A percentile compares a stretch with the other conserved stretches of the same genome.
These are phyloP conservation scores for Zaprionus obscuricornis DNA, from an alignment of 2,888 invertebrate species.

Conservation along the genomic window DNA sequence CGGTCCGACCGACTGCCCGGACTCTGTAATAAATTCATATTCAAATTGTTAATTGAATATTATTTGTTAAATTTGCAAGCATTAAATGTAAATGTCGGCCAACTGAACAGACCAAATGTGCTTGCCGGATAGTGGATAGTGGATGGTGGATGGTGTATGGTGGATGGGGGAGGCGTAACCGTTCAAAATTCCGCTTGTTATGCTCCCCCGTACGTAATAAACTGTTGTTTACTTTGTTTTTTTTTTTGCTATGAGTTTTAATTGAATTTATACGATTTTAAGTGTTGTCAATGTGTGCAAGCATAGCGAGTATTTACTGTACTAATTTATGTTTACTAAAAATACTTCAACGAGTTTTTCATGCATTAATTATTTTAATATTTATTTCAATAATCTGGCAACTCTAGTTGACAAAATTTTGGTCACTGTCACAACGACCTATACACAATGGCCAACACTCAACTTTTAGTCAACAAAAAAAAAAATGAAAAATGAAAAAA, in stretches of 20 bases:
- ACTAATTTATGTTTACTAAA: no score
- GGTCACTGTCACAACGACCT: constrained; percentile 64
- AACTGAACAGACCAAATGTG: constrained; percentile 46
- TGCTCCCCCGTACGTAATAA: constrained; percentile 36
- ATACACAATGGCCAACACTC: constrained; percentile 34
- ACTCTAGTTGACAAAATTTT: constrained; percentile 25
- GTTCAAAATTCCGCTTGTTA: constrained; percentile 21
- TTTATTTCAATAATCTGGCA: constrained; percentile 9
- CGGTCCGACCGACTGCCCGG: constrained; percentile 50
- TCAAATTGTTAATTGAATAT: constrained; percentile 82
- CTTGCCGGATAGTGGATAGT: no score
- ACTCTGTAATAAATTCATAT: constrained; percentile 80
- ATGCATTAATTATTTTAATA: neutral
- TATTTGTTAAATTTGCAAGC: constrained; percentile 78
- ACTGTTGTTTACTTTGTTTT: constrained; percentile 23
- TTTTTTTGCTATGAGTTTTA: constrained; percentile 24
- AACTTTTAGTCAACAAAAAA: constrained; percentile 8
- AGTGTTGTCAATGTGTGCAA: constrained; percentile 11
- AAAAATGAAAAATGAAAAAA: constrained; percentile 14
- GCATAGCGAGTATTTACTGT: no score
- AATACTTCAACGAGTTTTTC: neutral
- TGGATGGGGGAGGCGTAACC: constrained; percentile 61
- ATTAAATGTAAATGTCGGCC: constrained; percentile 77
- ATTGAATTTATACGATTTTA: constrained; percentile 57
- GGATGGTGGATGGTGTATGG: no score